These are phyloP conservation scores for Plebejus melissa DNA, from an alignment of 2,888 invertebrate species.

Conservation along the genomic window DNA sequence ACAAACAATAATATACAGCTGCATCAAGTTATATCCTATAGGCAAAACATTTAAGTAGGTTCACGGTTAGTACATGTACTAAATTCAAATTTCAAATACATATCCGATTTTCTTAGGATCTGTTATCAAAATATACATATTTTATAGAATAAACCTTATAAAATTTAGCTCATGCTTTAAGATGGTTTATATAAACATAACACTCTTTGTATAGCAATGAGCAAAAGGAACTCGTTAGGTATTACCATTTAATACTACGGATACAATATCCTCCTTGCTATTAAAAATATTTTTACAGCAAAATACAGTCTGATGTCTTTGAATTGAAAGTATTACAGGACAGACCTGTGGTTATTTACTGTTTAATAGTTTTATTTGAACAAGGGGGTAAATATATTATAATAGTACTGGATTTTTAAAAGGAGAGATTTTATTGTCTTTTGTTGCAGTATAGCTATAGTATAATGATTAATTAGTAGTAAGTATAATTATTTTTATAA, in stretches of 20 bases:
- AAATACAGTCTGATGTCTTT: not conserved
- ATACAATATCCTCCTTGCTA: not conserved
- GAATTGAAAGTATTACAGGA: not conserved
- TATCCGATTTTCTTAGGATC: not conserved
- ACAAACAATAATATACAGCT: slow-evolving; percentile 65
- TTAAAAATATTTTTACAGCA: not conserved
- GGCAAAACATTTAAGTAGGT: slow-evolving; percentile 24
- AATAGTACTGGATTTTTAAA: not conserved
- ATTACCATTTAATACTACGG: not conserved
- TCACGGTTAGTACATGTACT: not conserved
- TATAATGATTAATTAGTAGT: too few species aligned
- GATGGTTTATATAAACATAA: not conserved
- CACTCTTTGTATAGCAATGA: not conserved
- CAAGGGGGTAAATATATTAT: not conserved
- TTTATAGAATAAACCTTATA: not conserved
- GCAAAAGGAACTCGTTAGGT: not conserved
- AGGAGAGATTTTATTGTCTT: slow-evolving; percentile 13
- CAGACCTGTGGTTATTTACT: too few species aligned
- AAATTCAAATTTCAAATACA: slow-evolving; percentile 9
- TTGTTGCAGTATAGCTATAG: not conserved
- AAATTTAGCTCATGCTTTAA: not conserved
- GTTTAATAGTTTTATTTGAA: too few species aligned
- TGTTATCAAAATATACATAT: slow-evolving; percentile 16
- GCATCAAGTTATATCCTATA: slow-evolving; percentile 27
- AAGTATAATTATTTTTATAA: too few species aligned